Percentiles rank a stretch among this genome's conserved stretches.
Conservation (phyloP, 2,797 vertebrate species). For the Pempheris klunzingeri region DNA sequence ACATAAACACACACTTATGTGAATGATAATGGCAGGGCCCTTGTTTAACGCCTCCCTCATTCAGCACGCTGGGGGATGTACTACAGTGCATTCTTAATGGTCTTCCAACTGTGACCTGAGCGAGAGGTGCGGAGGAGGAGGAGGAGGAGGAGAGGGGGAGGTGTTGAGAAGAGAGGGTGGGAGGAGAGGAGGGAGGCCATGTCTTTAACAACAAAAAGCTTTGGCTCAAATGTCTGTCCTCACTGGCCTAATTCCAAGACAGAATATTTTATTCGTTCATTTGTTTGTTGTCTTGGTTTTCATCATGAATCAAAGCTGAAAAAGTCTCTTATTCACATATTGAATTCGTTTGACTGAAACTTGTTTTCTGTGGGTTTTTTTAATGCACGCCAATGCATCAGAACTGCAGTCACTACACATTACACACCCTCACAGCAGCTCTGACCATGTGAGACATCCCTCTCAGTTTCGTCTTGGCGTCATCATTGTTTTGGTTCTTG, state of each 20-base stretch:
- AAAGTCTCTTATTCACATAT: background rate
- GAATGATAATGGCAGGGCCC: slow-evolving; percentile 65
- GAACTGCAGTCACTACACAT: slow-evolving; percentile 10
- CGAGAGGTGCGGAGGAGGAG: slow-evolving; percentile 55
- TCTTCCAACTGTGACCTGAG: slow-evolving; percentile 75
- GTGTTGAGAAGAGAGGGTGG: slow-evolving; percentile 35
- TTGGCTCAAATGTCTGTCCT: slow-evolving; percentile 25
- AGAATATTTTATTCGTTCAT: slow-evolving; percentile 8
- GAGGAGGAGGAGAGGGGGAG: slow-evolving; percentile 15
- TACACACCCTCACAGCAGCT: slow-evolving; percentile 17
- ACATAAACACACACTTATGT: slow-evolving; percentile 60
- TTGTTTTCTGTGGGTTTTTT: slow-evolving; percentile 8
- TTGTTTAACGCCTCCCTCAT: slow-evolving; percentile 64
- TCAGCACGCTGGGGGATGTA: slow-evolving; percentile 50
- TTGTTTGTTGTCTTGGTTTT: slow-evolving; percentile 26
- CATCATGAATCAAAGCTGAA: background rate
- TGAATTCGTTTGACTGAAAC: slow-evolving; percentile 1
- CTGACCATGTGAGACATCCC: slow-evolving; percentile 33
- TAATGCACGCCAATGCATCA: background rate
- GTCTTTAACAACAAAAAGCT: slow-evolving; percentile 41
- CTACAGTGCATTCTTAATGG: slow-evolving; percentile 65
- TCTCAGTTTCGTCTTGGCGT: slow-evolving; percentile 45
- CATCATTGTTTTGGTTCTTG: slow-evolving; percentile 63
- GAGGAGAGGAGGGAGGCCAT: slow-evolving; percentile 21
- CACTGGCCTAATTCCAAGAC: slow-evolving; percentile 38